Percentiles rank a stretch among this genome's conserved stretches.
Evolutionary conservation across 37 sponge, comb jelly and placozoan genomes (phyloP).

Genomic region (Hexactinellida sp.): DNA sequence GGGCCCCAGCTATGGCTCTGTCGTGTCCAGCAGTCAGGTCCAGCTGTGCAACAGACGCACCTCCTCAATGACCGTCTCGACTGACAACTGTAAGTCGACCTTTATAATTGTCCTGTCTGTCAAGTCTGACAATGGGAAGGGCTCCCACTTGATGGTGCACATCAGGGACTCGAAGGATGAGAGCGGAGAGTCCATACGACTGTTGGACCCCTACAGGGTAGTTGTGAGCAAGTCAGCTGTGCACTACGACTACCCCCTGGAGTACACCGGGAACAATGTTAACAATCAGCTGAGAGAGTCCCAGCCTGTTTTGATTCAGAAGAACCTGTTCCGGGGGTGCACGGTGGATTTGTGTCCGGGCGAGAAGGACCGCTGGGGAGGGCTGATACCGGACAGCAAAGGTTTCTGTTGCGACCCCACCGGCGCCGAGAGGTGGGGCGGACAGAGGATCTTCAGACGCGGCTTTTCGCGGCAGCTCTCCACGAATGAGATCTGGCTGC

Average conservation of each 20-base stretch:
- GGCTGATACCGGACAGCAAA: not conserved
- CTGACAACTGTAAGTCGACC: not conserved
- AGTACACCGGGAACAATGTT: not conserved
- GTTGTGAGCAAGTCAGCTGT: not conserved
- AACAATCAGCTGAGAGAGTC: conserved; percentile 11
- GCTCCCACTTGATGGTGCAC: not conserved
- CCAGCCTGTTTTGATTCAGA: not conserved
- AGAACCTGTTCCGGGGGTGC: not conserved
- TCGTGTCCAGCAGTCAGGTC: not conserved
- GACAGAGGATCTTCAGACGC: not conserved
- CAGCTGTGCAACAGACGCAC: not conserved
- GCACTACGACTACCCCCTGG: not conserved
- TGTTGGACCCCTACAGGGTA: not conserved
- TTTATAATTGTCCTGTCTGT: not conserved
- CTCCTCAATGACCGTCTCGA: not conserved
- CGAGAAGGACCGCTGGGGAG: not conserved
- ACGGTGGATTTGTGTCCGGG: not conserved
- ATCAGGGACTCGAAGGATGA: not conserved
- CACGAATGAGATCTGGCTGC: not conserved
- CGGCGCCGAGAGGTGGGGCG: not conserved
- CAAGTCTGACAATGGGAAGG: not conserved
- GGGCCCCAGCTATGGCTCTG: not conserved
- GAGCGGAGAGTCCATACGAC: not conserved
- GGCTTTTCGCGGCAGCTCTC: not conserved
- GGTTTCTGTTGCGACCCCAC: conserved; percentile 15